phyloP scores from a whole-genome alignment of 2,888 invertebrate species.

The Lumbricus terrestris region DNA sequence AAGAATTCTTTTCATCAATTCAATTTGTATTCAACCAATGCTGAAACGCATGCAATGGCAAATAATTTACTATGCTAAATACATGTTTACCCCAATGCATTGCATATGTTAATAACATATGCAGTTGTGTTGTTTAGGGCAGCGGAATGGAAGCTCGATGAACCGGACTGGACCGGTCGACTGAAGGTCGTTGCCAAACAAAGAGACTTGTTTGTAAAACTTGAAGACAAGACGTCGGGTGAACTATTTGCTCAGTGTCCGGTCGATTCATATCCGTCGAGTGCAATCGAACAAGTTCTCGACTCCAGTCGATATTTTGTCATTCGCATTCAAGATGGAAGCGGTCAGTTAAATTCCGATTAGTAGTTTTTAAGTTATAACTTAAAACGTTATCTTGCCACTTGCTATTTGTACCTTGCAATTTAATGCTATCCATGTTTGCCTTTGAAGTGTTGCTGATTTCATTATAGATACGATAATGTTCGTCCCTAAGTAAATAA shows the following conservation, averaged over 20 bases:
- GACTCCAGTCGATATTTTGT: conserved; percentile 98
- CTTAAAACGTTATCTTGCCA: not conserved
- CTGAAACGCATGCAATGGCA: too few relatives aligned
- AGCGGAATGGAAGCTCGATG: conserved; percentile 96
- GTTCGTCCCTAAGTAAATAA: not conserved
- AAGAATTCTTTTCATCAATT: too few relatives aligned
- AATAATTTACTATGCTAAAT: too few relatives aligned
- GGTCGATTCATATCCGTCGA: conserved; percentile 89
- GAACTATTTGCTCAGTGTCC: conserved; percentile 94
- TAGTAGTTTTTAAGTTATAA: not conserved
- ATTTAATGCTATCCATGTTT: not conserved
- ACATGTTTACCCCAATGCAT: not conserved
- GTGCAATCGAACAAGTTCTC: conserved; percentile 89
- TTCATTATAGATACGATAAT: not conserved
- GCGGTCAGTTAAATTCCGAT: conserved; percentile 65
- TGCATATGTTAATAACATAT: not conserved
- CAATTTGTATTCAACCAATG: too few relatives aligned
- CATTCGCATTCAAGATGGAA: conserved; percentile 88
- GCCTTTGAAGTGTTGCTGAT: not conserved
- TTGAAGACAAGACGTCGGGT: conserved; percentile 84
- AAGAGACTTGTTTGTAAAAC: conserved; percentile 80
- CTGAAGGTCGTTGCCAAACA: conserved; percentile 88
- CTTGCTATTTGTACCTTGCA: not conserved
- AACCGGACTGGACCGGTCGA: conserved; percentile 97
- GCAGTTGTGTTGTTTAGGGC: conserved; percentile 71